Evolutionary conservation across 2,888 invertebrate genomes (phyloP).

Genomic region (Leucoma salicis): DNA sequence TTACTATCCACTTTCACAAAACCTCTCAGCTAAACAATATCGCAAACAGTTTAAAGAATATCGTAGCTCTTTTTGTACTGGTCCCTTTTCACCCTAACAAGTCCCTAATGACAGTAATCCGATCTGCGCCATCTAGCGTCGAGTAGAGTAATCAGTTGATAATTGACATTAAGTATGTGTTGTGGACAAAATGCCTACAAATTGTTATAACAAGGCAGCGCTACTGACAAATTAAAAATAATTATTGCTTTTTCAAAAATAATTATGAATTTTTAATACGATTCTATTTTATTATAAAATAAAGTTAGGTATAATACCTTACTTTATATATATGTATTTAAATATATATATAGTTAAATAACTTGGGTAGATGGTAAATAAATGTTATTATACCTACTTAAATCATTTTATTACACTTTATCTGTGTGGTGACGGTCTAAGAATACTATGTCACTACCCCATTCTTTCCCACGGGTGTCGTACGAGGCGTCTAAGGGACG

Average conservation of each 20-base stretch:
- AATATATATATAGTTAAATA: too few species aligned
- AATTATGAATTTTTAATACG: too few species aligned
- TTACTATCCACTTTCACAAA: constrained; percentile 2
- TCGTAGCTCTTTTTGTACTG: constrained; percentile 23
- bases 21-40: constrained; percentile 1
- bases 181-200: constrained; percentile 47
- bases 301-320: too few species aligned
- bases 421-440: too few species aligned
- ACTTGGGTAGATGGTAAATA: too few species aligned
- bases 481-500: too few species aligned
- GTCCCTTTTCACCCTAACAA: constrained; percentile 37
- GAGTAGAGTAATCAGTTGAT: constrained; percentile 65
- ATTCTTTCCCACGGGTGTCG: too few species aligned
- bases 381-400: too few species aligned
- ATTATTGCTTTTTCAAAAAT: constrained; percentile 18
- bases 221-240: constrained; percentile 27
- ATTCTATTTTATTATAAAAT: too few species aligned
- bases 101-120: constrained; percentile 56
- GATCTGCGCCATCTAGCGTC: constrained; percentile 62
- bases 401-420: too few species aligned
- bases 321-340: too few species aligned
- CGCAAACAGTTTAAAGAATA: background rate
- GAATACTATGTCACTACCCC: too few species aligned
- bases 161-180: constrained; percentile 58
- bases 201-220: constrained; percentile 34